These are phyloP conservation scores for Zootoca vivipara DNA, from an alignment of 2,113 vertebrate species.

Conservation along the genomic window DNA sequence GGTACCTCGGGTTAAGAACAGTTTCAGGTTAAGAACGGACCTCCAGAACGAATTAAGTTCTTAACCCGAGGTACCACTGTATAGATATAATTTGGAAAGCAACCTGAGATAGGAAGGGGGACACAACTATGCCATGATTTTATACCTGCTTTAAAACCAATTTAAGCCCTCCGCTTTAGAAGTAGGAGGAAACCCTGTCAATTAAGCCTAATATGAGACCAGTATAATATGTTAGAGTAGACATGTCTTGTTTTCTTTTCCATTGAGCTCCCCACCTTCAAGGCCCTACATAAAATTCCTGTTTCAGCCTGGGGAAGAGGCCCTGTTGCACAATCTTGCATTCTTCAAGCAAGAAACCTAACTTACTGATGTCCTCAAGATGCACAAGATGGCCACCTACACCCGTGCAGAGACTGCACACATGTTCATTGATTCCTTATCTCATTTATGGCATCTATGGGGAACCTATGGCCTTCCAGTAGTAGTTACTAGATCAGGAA, in stretches of 20 bases:
- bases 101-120: not conserved
- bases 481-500: too few relatives aligned
- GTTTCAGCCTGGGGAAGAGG: not conserved
- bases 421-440: not conserved
- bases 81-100: not conserved
- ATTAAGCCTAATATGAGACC: not conserved
- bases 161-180: not conserved
- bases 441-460: not conserved
- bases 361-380: not conserved
- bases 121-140: not conserved
- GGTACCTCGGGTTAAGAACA: too few relatives aligned
- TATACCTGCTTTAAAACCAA: not conserved
- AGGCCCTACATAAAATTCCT: not conserved
- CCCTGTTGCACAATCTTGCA: not conserved
- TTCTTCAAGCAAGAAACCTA: not conserved
- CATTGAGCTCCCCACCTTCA: not conserved
- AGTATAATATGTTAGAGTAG: not conserved
- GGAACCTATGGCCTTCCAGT: too few relatives aligned
- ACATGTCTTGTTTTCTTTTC: too few relatives aligned
- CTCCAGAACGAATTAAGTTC: too few relatives aligned
- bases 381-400: not conserved
- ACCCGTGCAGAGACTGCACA: not conserved
- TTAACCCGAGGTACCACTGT: too few relatives aligned
- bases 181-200: not conserved
- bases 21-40: too few relatives aligned